These are phyloP conservation scores for Ferrisia virgata DNA, from an alignment of 2,888 invertebrate species.

Conservation along the genomic window DNA sequence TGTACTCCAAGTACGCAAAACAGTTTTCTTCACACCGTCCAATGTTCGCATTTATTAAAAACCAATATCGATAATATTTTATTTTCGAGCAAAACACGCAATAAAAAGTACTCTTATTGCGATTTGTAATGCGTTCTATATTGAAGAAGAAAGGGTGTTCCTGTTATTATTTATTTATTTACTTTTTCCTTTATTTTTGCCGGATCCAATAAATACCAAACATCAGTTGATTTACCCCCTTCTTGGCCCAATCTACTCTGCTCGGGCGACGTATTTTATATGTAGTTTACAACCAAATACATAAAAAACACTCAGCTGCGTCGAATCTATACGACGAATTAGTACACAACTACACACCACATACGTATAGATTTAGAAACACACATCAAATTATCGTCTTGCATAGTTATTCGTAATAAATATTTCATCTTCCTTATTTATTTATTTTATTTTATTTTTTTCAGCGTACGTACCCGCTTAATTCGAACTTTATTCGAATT, in stretches of 20 bases:
- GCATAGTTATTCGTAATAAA: background rate
- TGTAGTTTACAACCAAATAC: background rate
- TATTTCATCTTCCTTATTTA: background rate
- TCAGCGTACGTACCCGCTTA: too few relatives aligned
- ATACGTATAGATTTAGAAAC: background rate
- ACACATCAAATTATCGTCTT: background rate
- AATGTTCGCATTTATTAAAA: background rate
- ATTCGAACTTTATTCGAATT: background rate
- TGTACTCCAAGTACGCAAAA: background rate
- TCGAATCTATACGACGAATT: background rate
- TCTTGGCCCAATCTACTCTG: background rate
- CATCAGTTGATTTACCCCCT: background rate
- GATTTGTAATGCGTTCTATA: background rate
- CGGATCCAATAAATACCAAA: background rate
- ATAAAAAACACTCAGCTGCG: background rate
- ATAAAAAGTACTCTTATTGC: background rate
- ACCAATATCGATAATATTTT: conserved; percentile 24
- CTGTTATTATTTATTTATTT: background rate
- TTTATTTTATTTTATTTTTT: background rate
- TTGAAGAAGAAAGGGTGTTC: background rate
- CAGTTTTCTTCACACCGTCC: background rate
- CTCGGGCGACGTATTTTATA: background rate
- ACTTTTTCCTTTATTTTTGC: background rate
- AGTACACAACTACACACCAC: too few relatives aligned
- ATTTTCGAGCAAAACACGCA: background rate